Evolutionary conservation across 2,888 invertebrate genomes (phyloP).

Genomic region (Suillia variegata): DNA sequence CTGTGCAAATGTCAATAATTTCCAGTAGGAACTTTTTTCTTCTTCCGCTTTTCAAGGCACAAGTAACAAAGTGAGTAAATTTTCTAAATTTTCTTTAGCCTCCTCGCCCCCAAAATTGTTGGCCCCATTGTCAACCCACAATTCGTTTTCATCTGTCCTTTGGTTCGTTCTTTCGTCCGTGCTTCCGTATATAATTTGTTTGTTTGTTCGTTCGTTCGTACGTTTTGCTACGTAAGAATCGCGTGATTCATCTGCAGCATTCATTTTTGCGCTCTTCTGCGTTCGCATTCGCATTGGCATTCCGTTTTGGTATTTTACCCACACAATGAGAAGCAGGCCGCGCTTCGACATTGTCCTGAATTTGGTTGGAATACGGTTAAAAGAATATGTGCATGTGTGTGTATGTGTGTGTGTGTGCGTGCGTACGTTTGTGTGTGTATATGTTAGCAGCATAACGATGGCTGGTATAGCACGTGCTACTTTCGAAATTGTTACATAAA

Average conservation of each 20-base stretch:
- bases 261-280: neutral
- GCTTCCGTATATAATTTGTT: too few relatives aligned
- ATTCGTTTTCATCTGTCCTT: neutral
- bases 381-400: too few relatives aligned
- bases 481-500: conserved; percentile 24
- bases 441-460: neutral
- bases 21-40: too few relatives aligned
- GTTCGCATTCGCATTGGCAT: neutral
- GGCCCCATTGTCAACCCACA: neutral
- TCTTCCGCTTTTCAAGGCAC: too few relatives aligned
- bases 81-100: neutral
- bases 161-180: neutral
- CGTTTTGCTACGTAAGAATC: neutral
- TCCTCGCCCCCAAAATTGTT: neutral
- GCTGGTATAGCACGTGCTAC: conserved; percentile 21
- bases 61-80: neutral
- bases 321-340: too few relatives aligned
- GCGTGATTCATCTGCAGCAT: conserved; percentile 6
- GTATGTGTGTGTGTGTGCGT: too few relatives aligned
- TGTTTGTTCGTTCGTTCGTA: too few relatives aligned
- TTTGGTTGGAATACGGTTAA: too few relatives aligned
- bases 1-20: too few relatives aligned
- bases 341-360: conserved; percentile 22
- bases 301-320: conserved; percentile 3
- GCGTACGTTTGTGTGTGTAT: too few relatives aligned